Conservation (phyloP, 2,888 invertebrate genomes). For the Hydraecia micacea region DNA sequence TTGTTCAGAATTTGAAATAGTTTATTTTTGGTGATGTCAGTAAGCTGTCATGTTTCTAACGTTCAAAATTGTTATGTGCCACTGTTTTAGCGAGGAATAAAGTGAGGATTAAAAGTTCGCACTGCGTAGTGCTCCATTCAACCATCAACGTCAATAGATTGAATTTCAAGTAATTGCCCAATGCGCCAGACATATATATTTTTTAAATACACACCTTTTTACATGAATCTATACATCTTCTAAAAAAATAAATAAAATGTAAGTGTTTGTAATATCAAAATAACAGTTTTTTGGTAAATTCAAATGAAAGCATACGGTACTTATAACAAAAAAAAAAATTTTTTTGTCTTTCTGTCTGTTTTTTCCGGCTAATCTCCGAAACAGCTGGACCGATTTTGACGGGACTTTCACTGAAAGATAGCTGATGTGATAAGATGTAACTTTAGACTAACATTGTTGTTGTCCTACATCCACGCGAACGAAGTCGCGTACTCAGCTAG, state of each 20-base stretch:
- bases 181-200: neutral
- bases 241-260: neutral
- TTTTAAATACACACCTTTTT: neutral
- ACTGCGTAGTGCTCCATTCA: neutral
- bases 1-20: slow-evolving; percentile 17
- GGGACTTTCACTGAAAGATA: neutral
- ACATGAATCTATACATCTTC: neutral
- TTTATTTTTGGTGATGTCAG: neutral
- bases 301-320: neutral
- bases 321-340: neutral
- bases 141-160: neutral
- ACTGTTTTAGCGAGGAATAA: neutral
- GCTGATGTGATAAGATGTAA: too few relatives aligned
- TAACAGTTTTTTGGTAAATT: neutral
- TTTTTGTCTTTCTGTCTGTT: neutral
- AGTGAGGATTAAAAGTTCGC: neutral
- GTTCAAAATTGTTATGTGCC: neutral
- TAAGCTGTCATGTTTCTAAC: slow-evolving; percentile 12
- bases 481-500: neutral
- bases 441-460: neutral
- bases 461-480: neutral
- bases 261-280: neutral
- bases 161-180: neutral
- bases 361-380: neutral
- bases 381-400: neutral